Conservation (phyloP, 2,113 vertebrate genomes). For the Aramus guarauna region DNA sequence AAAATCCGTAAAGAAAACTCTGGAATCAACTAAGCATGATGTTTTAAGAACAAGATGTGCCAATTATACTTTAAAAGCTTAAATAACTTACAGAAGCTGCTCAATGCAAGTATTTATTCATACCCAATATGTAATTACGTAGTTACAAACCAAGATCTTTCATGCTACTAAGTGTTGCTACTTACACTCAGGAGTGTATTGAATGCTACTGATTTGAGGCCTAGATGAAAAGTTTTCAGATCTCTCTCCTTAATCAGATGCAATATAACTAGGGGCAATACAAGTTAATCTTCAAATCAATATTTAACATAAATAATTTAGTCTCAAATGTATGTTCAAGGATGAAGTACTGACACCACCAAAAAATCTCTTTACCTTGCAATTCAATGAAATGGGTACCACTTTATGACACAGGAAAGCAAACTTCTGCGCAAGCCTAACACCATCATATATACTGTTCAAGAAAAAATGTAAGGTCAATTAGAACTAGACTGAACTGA, state of each 20-base stretch:
- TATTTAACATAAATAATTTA: not conserved
- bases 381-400: not conserved
- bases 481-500: slow-evolving; percentile 55
- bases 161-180: not conserved
- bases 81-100: not conserved
- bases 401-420: not conserved
- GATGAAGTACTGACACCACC: not conserved
- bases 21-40: not conserved
- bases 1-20: not conserved
- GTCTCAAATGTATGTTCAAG: not conserved
- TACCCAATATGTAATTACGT: not conserved
- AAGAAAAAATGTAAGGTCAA: slow-evolving; percentile 24
- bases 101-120: not conserved
- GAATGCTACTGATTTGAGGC: not conserved
- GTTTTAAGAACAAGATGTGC: not conserved
- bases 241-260: not conserved
- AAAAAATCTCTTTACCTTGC: not conserved
- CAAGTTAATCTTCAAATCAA: not conserved
- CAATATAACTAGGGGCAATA: not conserved
- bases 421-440: not conserved
- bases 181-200: not conserved
- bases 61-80: not conserved
- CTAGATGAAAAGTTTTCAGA: not conserved
- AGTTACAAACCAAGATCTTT: not conserved
- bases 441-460: not conserved